Base-by-base conservation (phyloP, 2,888 invertebrate species). In the Clusia tigrina region DNA sequence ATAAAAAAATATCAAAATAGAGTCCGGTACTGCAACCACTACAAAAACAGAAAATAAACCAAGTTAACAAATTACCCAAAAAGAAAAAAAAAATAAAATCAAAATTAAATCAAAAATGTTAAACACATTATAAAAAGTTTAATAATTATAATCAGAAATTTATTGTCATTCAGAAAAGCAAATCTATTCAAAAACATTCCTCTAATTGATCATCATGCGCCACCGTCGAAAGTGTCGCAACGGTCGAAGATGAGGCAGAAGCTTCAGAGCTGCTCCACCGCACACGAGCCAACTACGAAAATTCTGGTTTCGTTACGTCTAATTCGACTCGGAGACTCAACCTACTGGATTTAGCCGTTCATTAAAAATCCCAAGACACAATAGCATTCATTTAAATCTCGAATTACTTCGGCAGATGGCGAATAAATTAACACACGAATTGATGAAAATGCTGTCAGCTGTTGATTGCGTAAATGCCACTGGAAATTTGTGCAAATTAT, bases 71-170 rank as follows among this genome's bases (percentile, higher is more conserved):
- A 42, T 42, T 10, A 42, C 6, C 9, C n/a, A 57, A 58, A 60
- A 58, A 58, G 22, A 55, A 64, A 59, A 53, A 60, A 12, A 18
- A 22, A 54, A 26, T 32, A 10, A 22, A 15, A 20, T 12, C 12
- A 67, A 58, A 56, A 25, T 22, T n/a, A 42, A 26, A 60, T 20
- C 66, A 59, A 38, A 23, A 63, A 62, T 26, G 57, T 51, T 37
- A 60, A 38, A 58, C 25, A n/a, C n/a, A 18, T 56, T 55, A 64
- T 61, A 63, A 72, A 60, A 59, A 63, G n/a, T 69, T 61, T 54
- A 42, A 74, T 72, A 73, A 75, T 74, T 75, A 74, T 74, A 70
- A 71, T 68, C 71, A 67, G 68, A 70, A 70, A 72, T 77, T 72
- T 69, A 75, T 75, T 68, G 74, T 73, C 69, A 58, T 18, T 22